These are phyloP conservation scores for Procambarus clarkii DNA, from an alignment of 1,140 invertebrate genomes.

Conservation along the genomic window DNA sequence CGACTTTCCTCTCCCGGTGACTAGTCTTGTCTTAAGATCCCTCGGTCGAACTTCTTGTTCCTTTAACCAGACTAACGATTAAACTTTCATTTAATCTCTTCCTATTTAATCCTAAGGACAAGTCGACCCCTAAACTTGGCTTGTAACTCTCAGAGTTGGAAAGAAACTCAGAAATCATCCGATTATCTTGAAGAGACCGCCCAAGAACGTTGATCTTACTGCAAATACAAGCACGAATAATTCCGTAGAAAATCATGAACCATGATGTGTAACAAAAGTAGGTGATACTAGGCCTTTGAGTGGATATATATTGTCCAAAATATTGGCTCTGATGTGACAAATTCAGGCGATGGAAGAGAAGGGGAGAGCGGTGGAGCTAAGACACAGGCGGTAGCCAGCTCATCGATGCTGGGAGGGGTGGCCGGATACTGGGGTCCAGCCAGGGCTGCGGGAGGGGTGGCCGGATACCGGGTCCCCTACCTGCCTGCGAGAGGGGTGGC, in stretches of 20 bases:
- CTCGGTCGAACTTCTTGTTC: neutral
- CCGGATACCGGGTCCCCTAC: too few species aligned
- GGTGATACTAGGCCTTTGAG: neutral
- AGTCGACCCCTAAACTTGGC: too few species aligned
- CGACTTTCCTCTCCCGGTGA: neutral
- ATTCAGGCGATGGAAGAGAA: too few species aligned
- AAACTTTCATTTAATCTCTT: neutral
- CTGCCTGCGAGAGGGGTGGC: too few species aligned
- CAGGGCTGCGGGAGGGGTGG: too few species aligned
- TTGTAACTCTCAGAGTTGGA: neutral
- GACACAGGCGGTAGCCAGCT: neutral
- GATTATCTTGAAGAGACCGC: neutral
- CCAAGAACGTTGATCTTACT: neutral
- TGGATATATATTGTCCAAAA: neutral
- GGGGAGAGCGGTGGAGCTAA: too few species aligned
- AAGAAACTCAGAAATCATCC: neutral
- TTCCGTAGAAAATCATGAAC: neutral
- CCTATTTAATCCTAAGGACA: neutral
- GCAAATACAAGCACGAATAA: neutral
- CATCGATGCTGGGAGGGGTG: neutral
- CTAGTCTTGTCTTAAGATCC: conserved; percentile 40
- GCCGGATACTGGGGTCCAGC: too few species aligned
- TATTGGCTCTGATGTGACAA: neutral
- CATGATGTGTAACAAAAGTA: neutral
- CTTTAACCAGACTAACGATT: neutral